Evolutionary conservation across 2,797 vertebrate genomes (phyloP).

Genomic region (Brachymystax lenok): DNA sequence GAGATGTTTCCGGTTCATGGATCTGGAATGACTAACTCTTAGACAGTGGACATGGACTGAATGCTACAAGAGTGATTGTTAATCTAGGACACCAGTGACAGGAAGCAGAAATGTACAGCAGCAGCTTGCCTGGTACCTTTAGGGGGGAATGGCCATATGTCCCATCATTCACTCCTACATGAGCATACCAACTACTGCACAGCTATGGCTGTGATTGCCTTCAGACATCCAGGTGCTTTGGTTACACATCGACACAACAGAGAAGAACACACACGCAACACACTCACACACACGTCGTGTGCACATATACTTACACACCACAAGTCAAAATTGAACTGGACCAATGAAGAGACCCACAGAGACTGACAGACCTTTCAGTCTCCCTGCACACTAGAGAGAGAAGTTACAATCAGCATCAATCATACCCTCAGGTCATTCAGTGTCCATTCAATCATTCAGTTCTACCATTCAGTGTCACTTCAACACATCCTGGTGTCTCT

Average conservation of each 20-base stretch:
- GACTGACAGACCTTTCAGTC: conserved; percentile 38
- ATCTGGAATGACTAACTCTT: conserved; percentile 23
- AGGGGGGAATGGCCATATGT: conserved; percentile 23
- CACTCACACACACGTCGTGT: conserved; percentile 18
- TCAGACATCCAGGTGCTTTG: conserved; percentile 37
- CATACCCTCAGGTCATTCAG: conserved; percentile 39
- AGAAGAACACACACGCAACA: background rate
- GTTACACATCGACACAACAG: conserved; percentile 45
- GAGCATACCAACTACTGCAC: background rate
- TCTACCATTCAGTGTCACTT: conserved; percentile 20
- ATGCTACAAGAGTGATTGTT: conserved; percentile 56
- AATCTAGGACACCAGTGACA: conserved; percentile 45
- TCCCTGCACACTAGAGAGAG: conserved; percentile 48
- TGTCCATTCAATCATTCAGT: conserved; percentile 21
- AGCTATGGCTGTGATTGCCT: conserved; percentile 7
- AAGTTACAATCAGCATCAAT: conserved; percentile 27
- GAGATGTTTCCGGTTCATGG: background rate
- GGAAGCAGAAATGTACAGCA: conserved; percentile 67
- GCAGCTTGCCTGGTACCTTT: conserved; percentile 25
- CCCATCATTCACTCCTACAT: background rate
- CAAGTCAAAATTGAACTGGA: conserved; percentile 30
- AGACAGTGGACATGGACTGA: conserved; percentile 39
- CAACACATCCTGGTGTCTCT: conserved; percentile 42
- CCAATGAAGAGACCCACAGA: conserved; percentile 24
- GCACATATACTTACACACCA: conserved; percentile 39